Percentiles rank a stretch among this genome's conserved stretches.
These are phyloP conservation scores for Pyrrhia umbra DNA, from an alignment of 2,888 invertebrate species.

Conservation along the genomic window DNA sequence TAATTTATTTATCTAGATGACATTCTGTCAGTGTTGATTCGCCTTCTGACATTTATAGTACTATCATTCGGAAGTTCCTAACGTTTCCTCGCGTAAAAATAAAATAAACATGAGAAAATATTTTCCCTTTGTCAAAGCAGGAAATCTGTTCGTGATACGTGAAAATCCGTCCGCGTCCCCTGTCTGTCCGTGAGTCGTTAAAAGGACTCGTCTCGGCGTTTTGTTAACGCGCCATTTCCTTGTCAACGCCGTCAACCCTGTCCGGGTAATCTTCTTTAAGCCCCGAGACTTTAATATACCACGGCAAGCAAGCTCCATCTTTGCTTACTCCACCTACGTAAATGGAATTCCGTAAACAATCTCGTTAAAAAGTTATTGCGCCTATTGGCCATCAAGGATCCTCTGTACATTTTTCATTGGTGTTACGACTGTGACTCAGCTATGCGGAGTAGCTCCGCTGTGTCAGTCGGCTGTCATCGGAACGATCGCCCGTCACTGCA, in stretches of 20 bases:
- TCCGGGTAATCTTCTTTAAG: conserved; percentile 82
- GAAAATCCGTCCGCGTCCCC: conserved; percentile 87
- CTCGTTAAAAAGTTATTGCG: conserved; percentile 75
- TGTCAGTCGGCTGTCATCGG: conserved; percentile 87
- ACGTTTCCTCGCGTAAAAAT: conserved; percentile 74
- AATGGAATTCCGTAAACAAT: conserved; percentile 71
- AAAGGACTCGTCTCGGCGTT: conserved; percentile 86
- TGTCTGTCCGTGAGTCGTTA: conserved; percentile 85
- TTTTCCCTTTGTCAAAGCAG: conserved; percentile 85
- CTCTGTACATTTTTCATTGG: conserved; percentile 79
- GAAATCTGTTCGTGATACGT: conserved; percentile 88
- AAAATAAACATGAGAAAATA: conserved; percentile 78
- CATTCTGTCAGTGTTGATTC: conserved; percentile 64
- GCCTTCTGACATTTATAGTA: conserved; percentile 66
- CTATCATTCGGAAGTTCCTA: conserved; percentile 68
- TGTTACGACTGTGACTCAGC: conserved; percentile 83
- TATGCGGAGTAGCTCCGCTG: conserved; percentile 79
- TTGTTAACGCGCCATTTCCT: conserved; percentile 87
- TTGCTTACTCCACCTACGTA: conserved; percentile 66
- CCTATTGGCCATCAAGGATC: conserved; percentile 75
- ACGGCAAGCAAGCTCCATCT: conserved; percentile 52
- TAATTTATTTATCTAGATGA: conserved; percentile 60
- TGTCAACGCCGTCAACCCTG: conserved; percentile 84
- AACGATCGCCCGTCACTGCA: conserved; percentile 89
- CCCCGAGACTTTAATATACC: conserved; percentile 72